These are phyloP conservation scores for Alligator sinensis DNA, from an alignment of 2,113 vertebrate genomes.

Conservation along the genomic window DNA sequence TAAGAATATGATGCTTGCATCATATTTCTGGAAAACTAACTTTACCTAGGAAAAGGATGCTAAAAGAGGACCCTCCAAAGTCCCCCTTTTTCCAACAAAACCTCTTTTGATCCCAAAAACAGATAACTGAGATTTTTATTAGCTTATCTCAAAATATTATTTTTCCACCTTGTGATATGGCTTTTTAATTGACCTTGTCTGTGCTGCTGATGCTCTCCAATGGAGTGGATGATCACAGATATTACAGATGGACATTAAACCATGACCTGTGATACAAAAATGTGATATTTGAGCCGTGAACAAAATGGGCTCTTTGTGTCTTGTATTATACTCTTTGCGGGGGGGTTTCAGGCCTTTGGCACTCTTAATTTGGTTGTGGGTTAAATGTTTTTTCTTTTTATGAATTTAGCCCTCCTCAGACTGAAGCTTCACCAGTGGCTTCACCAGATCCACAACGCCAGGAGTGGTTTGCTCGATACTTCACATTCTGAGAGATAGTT, in stretches of 20 bases:
- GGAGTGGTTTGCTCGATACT: constrained; percentile 99
- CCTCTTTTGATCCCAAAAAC: constrained; percentile 50
- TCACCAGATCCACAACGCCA: constrained; percentile 94
- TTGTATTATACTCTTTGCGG: constrained; percentile 25
- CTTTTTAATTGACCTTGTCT: constrained; percentile 48
- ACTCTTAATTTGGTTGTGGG: constrained; percentile 32
- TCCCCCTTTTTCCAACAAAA: constrained; percentile 34
- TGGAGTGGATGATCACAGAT: constrained; percentile 70
- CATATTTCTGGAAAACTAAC: constrained; percentile 67
- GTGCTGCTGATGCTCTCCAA: constrained; percentile 75
- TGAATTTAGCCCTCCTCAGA: constrained; percentile 94
- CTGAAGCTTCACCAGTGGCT: constrained; percentile 88
- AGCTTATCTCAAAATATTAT: background rate
- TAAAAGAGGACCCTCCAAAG: constrained; percentile 72
- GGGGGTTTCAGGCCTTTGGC: background rate
- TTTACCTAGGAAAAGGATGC: constrained; percentile 75
- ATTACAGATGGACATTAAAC: constrained; percentile 29
- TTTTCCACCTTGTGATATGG: constrained; percentile 23
- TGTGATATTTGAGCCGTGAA: background rate
- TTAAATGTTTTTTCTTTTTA: constrained; percentile 72
- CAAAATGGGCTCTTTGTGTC: background rate
- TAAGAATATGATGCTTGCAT: constrained; percentile 71
- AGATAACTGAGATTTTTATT: background rate
- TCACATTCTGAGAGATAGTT: constrained; percentile 92
- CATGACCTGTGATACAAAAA: background rate